Base-by-base conservation (phyloP, 2,113 vertebrate genomes). In the Romanogobio albipinnatus region DNA sequence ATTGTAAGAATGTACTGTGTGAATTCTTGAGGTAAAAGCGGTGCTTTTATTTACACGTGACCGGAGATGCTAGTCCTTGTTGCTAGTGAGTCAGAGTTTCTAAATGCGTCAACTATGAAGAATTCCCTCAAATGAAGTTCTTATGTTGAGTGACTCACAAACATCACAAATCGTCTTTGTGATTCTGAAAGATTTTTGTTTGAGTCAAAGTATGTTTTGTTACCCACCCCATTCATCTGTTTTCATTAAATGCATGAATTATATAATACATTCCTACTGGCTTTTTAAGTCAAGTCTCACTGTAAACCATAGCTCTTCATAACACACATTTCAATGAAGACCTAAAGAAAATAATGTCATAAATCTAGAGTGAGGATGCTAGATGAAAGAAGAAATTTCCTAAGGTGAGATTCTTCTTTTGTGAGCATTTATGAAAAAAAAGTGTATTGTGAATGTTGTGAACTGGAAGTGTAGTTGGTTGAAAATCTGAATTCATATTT, bases 1-100 rank as follows among this genome's bases (percentile, higher is more conserved):
- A 56, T 7, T 56, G 53, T 1, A 2, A 19, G 51, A 19, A 19
- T 19, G 51, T 15, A 6, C 61, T 15, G 61, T 43, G 36, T 22
- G 4, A 43, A 70, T 70, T 70, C 3, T 22, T 70, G 66, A 43
- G 17, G 66, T 58, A 39, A 76, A 76, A 39, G 49, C 53, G 56
- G 39, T 78, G 73, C 51, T 71, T 83, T 83, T 80, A 51, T 82
- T 53, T 64, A 76, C 15, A 22, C 64, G 56, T 15, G 11, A 75
- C 66, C 39, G 49, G 73, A 81, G 76, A 81, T 68, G 61, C 49
- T 84, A 78, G 74, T 14, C 81, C 86, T 39, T 14, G 36, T 47
- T 84, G 75, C 70, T 58, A 56, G 62, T 87, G 88, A 89, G 62
- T 89, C 88, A 89, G 77, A 82, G 62, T 86, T 86, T 78, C 86